Conservation (phyloP, 2,113 vertebrate species). For the Neotoma lepida region DNA sequence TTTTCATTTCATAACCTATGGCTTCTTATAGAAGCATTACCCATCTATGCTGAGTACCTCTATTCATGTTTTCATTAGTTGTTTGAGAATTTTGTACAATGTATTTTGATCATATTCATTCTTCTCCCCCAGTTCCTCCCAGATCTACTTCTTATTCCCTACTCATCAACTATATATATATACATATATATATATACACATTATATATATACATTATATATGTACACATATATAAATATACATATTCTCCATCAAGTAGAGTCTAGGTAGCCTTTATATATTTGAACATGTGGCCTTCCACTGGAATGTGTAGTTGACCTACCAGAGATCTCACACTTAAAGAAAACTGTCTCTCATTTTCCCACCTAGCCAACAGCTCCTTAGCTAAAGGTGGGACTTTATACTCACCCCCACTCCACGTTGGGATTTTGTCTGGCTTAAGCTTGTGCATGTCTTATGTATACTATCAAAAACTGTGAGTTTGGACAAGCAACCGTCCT, state of each 20-base stretch:
- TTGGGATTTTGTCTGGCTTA: not conserved
- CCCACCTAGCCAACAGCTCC: not conserved
- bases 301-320: not conserved
- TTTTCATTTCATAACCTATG: not conserved
- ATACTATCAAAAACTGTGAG: not conserved
- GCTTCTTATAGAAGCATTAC: not conserved
- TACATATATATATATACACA: too few species aligned
- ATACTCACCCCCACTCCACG: not conserved
- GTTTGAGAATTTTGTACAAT: not conserved
- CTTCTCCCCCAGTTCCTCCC: not conserved
- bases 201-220: too few species aligned
- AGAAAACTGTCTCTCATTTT: not conserved
- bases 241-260: not conserved
- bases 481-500: not conserved
- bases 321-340: not conserved
- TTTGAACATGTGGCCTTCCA: not conserved
- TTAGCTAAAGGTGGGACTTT: not conserved
- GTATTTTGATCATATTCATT: not conserved
- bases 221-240: too few species aligned
- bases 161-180: not conserved
- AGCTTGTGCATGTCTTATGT: not conserved
- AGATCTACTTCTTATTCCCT: not conserved
- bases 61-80: not conserved
- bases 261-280: not conserved
- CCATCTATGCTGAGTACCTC: not conserved